Percentiles rank a stretch among this genome's conserved stretches.
Evolutionary conservation across 2,113 vertebrate genomes (phyloP).

Genomic region (Lasiurus borealis): DNA sequence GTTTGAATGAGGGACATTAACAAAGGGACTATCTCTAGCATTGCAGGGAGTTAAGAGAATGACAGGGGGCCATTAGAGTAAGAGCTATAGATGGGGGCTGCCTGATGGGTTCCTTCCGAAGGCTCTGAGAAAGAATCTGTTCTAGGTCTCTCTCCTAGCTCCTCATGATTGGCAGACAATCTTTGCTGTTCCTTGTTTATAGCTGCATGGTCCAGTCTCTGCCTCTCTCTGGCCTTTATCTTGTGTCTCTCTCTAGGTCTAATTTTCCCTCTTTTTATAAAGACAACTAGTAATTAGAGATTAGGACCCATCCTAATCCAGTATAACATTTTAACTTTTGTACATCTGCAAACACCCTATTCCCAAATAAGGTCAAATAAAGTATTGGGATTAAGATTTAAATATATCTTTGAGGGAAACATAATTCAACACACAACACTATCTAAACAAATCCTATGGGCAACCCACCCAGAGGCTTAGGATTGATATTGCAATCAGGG

Average conservation of each 20-base stretch:
- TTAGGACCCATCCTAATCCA: background rate
- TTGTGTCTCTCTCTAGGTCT: background rate
- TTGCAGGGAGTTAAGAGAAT: background rate
- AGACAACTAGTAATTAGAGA: background rate
- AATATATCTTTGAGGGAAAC: background rate
- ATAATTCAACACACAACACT: background rate
- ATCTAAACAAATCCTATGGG: background rate
- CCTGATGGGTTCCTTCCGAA: background rate
- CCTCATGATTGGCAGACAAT: background rate
- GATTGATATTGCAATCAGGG: background rate
- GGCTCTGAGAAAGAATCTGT: background rate
- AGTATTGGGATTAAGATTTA: background rate
- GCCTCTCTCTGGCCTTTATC: background rate
- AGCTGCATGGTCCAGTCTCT: background rate
- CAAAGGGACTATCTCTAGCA: background rate
- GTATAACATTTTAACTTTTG: background rate
- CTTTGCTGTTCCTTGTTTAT: background rate
- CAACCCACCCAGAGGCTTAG: background rate
- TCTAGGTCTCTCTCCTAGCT: background rate
- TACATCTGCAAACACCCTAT: background rate
- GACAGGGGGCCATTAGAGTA: background rate
- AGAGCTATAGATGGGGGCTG: background rate
- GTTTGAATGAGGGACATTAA: background rate
- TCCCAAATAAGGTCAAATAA: background rate
- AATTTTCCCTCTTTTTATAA: background rate